Evolutionary conservation across 2,797 vertebrate species (phyloP), one percentile per base, ranked within the genome.

Genomic region (Mormyrops boulengeri): DNA sequence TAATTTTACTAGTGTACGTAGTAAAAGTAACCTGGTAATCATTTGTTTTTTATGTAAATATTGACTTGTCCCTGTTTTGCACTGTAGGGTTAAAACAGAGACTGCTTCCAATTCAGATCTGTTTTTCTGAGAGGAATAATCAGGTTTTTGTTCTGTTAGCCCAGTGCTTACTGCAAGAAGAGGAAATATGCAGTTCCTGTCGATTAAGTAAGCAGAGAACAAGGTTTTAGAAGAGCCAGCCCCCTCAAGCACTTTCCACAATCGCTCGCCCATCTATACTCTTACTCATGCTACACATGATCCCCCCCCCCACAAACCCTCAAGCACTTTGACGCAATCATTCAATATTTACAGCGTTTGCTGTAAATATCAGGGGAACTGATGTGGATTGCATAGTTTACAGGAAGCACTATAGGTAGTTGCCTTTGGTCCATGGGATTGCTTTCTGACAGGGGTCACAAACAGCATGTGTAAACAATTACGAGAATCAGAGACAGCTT

Each of bases 201-300:
- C 93, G 93, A 94, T 94, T 93, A 95, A 89, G 90, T 84, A 38
- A 77, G 73, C 80, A 91, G 92, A 93, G 92, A 94, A 94, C 93
- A 94, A 93, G 93, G 93, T 89, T 91, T 93, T 12, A 19, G 91
- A 91, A 88, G 85, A 91, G 92, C 90, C 92, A 77, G 34, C 93
- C 6, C 44, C n/a, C 84, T 26, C 84, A 85, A 47, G 11, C 22
- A 1, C 84, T 85, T 50, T 49, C 22, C 44, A 85, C n/a, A 1
- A 22, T 47, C 41, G 26, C 44, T 47, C 19, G 11, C 19, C n/a
- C n/a, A 85, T 50, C 14, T 77, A 77, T 17, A 14, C 82, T 85
- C 44, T 85, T 85, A 85, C 82, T 22, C 44, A 50, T 85, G 22
- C 49, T 50, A 85, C 17, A 50, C 82, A 22, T 91, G 88, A 92